A percentile compares a stretch with the other conserved stretches of the same genome.
Conservation (phyloP, 2,113 vertebrate species). For the Leptobrachium leishanense region DNA sequence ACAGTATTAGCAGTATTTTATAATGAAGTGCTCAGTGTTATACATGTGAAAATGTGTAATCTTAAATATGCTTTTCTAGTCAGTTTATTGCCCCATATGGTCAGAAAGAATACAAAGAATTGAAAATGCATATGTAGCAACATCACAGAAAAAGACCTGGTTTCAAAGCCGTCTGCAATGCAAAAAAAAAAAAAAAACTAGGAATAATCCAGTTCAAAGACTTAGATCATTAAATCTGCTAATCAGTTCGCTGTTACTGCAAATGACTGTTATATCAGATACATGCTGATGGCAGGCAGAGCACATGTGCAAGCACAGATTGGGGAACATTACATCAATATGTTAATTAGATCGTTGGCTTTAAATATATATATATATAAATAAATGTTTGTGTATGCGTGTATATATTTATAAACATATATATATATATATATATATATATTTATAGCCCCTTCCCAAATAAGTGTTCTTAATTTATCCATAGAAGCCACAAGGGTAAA, state of each 20-base stretch:
- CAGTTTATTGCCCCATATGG: not conserved
- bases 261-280: not conserved
- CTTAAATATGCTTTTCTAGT: not conserved
- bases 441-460: not conserved
- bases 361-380: not conserved
- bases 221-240: slow-evolving; percentile 14
- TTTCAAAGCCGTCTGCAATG: too few species aligned
- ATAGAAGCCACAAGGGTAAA: not conserved
- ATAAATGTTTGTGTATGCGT: not conserved
- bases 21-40: not conserved
- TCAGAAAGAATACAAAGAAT: not conserved
- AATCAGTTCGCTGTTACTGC: slow-evolving; percentile 15
- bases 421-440: slow-evolving; percentile 12
- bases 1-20: not conserved
- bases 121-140: not conserved
- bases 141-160: too few species aligned
- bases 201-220: slow-evolving; percentile 5
- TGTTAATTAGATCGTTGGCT: not conserved
- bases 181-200: not conserved
- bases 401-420: not conserved
- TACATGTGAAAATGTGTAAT: not conserved
- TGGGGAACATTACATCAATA: not conserved
- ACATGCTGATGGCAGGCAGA: not conserved
- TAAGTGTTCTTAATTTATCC: not conserved
- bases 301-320: not conserved